These are phyloP conservation scores for Hydrocynus forskahlii DNA, from an alignment of 2,797 vertebrate species.

Conservation along the genomic window DNA sequence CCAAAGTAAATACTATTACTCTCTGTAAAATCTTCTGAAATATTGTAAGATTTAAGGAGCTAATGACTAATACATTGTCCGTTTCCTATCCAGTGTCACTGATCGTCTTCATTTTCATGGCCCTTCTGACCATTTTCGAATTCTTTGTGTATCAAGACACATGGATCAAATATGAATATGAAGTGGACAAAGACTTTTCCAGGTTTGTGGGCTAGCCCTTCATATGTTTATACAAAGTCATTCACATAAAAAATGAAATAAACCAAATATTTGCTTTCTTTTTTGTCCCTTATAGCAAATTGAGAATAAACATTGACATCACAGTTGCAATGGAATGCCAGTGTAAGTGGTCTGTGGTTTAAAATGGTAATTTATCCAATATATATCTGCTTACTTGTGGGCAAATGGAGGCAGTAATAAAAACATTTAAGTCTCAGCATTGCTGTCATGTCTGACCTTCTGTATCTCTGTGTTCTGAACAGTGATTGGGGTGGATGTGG, in stretches of 20 bases:
- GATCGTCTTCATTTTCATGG: conserved; percentile 90
- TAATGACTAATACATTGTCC: neutral
- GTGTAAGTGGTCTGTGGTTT: conserved; percentile 81
- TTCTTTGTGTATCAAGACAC: conserved; percentile 93
- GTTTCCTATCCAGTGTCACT: conserved; percentile 83
- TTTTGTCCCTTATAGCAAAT: conserved; percentile 81
- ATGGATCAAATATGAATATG: conserved; percentile 97
- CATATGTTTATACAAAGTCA: neutral
- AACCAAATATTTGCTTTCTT: neutral
- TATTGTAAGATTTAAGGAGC: neutral
- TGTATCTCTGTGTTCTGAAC: conserved; percentile 25
- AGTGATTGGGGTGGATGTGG: conserved; percentile 95
- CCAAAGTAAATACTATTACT: no score
- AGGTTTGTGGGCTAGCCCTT: conserved; percentile 74
- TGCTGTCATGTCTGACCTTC: neutral
- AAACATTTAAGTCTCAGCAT: neutral
- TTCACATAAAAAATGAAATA: neutral
- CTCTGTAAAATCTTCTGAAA: neutral
- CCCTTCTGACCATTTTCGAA: conserved; percentile 88
- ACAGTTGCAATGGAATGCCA: conserved; percentile 96
- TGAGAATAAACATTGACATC: conserved; percentile 94
- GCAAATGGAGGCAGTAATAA: neutral
- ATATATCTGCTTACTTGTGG: neutral
- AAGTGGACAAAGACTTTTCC: conserved; percentile 94
- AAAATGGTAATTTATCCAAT: neutral